These are phyloP conservation scores for Pseudocheirus occidentalis DNA, from an alignment of 2,797 vertebrate genomes.

Conservation along the genomic window DNA sequence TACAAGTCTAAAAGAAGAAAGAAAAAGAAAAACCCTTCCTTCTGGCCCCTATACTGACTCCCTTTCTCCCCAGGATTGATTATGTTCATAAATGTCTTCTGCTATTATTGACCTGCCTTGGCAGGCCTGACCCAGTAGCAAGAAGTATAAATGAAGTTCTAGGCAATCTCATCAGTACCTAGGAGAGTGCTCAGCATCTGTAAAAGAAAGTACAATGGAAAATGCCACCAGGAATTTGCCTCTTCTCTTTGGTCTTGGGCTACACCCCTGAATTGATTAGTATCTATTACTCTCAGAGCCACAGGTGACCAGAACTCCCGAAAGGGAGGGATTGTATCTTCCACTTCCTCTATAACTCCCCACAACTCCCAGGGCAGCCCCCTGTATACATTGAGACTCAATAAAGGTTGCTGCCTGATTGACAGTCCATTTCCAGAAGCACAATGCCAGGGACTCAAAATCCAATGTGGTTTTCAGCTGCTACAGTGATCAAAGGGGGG, in stretches of 20 bases:
- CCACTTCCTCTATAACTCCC: not conserved
- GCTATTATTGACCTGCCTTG: conserved; percentile 15
- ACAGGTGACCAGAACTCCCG: not conserved
- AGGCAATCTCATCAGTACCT: not conserved
- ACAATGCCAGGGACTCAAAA: conserved; percentile 29
- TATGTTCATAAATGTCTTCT: not conserved
- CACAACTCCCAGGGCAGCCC: not conserved
- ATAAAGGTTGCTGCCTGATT: conserved; percentile 4
- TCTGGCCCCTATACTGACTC: not conserved
- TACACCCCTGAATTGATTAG: conserved; percentile 37
- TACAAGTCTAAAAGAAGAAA: not conserved
- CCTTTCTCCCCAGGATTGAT: not conserved
- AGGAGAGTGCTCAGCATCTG: not conserved
- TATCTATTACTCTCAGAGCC: conserved; percentile 23
- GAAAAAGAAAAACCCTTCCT: conserved; percentile 12
- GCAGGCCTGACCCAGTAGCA: not conserved
- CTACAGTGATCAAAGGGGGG: conserved; percentile 41
- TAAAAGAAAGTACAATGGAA: conserved; percentile 25
- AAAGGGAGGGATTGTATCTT: not conserved
- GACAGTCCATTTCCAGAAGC: not conserved
- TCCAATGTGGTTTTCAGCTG: conserved; percentile 55
- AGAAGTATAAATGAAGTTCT: not conserved
- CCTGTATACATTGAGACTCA: not conserved
- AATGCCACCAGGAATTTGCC: conserved; percentile 35
- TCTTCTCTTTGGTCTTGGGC: not conserved